Percentiles rank a stretch among this genome's conserved stretches.
These are phyloP conservation scores for Orientallactaga sibirica DNA, from an alignment of 2,797 vertebrate genomes.

Conservation along the genomic window DNA sequence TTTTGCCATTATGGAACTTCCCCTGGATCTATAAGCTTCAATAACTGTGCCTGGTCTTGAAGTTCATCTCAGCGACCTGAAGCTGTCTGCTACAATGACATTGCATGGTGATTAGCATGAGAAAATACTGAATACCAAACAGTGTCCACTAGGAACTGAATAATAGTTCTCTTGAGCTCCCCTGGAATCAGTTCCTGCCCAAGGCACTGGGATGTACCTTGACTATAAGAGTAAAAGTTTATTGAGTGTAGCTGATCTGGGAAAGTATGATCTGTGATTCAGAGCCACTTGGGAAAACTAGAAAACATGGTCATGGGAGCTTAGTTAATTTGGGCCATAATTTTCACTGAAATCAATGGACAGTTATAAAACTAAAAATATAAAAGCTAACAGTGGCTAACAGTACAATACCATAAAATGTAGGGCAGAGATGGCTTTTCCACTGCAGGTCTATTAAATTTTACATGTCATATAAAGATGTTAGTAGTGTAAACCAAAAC, in stretches of 20 bases:
- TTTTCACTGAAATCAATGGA: constrained; percentile 49
- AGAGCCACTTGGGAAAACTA: constrained; percentile 37
- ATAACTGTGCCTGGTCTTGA: too few species aligned
- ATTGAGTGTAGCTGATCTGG: constrained; percentile 20
- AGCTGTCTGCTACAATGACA: too few species aligned
- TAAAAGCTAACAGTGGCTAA: background rate
- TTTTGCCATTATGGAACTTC: too few species aligned
- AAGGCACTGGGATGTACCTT: background rate
- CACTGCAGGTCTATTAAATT: constrained; percentile 27
- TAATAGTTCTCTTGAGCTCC: background rate
- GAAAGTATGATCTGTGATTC: constrained; percentile 33
- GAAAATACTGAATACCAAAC: constrained; percentile 13
- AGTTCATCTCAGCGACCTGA: too few species aligned
- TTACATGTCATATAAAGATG: background rate
- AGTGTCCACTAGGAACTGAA: constrained; percentile 7
- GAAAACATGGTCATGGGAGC: constrained; percentile 46
- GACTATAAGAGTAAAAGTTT: constrained; percentile 30
- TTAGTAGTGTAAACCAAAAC: constrained; percentile 40
- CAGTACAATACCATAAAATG: background rate
- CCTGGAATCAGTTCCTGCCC: background rate
- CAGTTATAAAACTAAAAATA: constrained; percentile 34
- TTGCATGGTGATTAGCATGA: background rate
- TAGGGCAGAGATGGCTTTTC: constrained; percentile 13
- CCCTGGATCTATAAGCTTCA: too few species aligned
- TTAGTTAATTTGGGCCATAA: constrained; percentile 48